phyloP scores from a whole-genome alignment of 2,797 vertebrate species.

The Echeneis naucrates region DNA sequence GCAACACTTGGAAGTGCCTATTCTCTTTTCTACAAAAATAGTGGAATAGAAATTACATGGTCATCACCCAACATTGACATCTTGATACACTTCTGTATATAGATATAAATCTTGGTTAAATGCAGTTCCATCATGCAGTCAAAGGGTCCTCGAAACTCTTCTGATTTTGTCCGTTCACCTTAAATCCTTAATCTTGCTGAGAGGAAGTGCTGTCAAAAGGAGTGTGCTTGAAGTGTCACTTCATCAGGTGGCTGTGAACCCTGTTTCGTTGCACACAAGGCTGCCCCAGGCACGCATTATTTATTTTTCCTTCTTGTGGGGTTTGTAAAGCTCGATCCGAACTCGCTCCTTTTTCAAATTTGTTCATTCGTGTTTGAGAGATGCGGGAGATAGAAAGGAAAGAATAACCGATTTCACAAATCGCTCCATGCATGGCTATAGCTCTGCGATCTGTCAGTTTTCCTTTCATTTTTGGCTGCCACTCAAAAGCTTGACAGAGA shows the following conservation, averaged over 20 bases:
- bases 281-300: conserved; percentile 17
- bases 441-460: conserved; percentile 57
- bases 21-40: conserved; percentile 86
- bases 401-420: conserved; percentile 73
- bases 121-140: conserved; percentile 84
- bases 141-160: conserved; percentile 57
- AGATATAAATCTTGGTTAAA: conserved; percentile 81
- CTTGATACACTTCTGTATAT: conserved; percentile 80
- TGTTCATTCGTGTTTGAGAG: conserved; percentile 50
- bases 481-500: conserved; percentile 54
- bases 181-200: conserved; percentile 50
- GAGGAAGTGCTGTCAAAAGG: conserved; percentile 56
- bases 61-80: conserved; percentile 83
- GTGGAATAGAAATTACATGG: conserved; percentile 83
- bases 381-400: conserved; percentile 60
- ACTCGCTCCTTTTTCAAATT: conserved; percentile 27
- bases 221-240: conserved; percentile 73
- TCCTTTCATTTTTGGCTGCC: conserved; percentile 59
- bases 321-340: conserved; percentile 48
- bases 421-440: conserved; percentile 65
- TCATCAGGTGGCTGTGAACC: conserved; percentile 36
- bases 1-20: conserved; percentile 75
- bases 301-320: conserved; percentile 40
- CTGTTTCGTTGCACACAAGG: conserved; percentile 41
- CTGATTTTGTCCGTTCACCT: conserved; percentile 47